Evolutionary conservation across 2,113 vertebrate species (phyloP).

Genomic region (Bothrops jararaca): DNA sequence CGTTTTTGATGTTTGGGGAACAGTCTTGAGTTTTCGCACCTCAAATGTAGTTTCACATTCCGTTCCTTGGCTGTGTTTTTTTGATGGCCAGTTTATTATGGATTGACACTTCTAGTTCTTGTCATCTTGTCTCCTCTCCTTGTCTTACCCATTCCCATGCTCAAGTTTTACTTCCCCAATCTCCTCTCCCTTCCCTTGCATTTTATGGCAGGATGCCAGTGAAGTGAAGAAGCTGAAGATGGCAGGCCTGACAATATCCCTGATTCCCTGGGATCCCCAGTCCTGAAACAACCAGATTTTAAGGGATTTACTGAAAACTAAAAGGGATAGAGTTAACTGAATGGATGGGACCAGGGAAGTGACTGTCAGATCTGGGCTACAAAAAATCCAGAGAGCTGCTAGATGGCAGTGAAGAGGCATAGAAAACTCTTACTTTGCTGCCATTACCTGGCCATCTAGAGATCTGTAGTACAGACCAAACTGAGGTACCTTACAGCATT

Average conservation of each 20-base stretch:
- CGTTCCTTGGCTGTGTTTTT: no score
- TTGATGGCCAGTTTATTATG: no score
- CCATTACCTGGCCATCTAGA: background rate
- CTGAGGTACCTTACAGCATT: background rate
- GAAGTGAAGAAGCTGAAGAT: no score
- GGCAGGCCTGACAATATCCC: background rate
- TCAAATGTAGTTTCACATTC: no score
- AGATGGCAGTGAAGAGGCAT: background rate
- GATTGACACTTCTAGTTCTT: no score
- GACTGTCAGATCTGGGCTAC: background rate
- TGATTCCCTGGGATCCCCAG: background rate
- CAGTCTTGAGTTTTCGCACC: no score
- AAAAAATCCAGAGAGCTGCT: background rate
- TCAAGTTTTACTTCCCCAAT: no score
- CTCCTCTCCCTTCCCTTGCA: no score
- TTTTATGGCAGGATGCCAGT: no score
- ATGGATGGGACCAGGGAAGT: background rate
- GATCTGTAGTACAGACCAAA: background rate
- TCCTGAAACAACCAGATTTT: background rate
- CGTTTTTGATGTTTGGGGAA: no score
- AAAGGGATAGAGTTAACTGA: background rate
- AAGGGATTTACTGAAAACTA: background rate
- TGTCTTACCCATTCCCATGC: no score
- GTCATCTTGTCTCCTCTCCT: no score
- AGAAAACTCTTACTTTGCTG: background rate